These are phyloP conservation scores for Pristis pectinata DNA, from an alignment of 2,797 vertebrate species.

Conservation along the genomic window DNA sequence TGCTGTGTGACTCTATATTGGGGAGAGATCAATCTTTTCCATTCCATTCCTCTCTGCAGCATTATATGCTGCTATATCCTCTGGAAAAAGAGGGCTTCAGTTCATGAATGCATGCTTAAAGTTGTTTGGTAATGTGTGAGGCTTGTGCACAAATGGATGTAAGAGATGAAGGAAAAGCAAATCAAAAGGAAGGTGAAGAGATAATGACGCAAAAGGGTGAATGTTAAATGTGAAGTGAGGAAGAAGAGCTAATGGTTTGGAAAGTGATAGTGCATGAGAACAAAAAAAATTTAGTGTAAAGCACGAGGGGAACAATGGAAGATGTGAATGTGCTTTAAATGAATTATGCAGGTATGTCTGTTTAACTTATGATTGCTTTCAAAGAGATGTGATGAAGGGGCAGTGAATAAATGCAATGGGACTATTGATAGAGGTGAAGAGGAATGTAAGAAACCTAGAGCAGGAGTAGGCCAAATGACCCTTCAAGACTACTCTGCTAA, in stretches of 20 bases:
- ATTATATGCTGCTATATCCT: no score
- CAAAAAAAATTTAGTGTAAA: background rate
- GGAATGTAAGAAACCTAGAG: background rate
- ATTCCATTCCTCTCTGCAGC: no score
- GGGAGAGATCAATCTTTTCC: no score
- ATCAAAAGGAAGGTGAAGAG: background rate
- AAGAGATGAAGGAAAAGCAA: background rate
- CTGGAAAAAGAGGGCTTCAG: no score
- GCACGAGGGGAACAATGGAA: background rate
- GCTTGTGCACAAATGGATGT: background rate
- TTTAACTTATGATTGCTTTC: background rate
- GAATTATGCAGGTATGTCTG: background rate
- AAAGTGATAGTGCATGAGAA: background rate
- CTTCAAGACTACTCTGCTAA: no score
- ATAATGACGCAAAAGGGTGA: background rate
- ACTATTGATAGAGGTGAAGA: background rate
- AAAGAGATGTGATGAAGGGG: background rate
- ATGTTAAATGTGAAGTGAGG: background rate
- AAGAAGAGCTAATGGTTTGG: background rate
- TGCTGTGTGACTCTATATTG: no score
- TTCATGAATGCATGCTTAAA: no score
- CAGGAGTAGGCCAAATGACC: no score
- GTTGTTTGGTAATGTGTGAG: no score
- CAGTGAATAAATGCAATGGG: background rate
- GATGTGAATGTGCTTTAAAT: background rate